Conservation (phyloP, 2,113 vertebrate genomes). For the Rhynchopsitta pachyrhyncha region DNA sequence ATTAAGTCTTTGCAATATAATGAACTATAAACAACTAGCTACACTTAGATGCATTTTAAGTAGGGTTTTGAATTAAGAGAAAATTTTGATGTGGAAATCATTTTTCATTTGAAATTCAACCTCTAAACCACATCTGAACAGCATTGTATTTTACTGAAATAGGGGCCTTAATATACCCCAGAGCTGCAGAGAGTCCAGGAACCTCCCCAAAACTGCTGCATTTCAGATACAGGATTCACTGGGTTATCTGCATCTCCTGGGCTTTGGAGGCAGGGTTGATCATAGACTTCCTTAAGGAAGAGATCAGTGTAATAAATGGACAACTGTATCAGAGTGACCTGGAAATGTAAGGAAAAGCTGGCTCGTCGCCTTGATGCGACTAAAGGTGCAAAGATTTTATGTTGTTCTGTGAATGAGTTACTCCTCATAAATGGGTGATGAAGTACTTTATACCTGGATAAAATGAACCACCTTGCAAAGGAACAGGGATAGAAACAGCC, state of each 20-base stretch:
- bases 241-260: neutral
- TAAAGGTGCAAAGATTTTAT: neutral
- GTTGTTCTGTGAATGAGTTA: neutral
- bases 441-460: neutral
- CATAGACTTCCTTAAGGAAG: neutral
- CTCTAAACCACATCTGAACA: neutral
- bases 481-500: neutral
- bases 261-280: neutral
- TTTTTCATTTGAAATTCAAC: constrained; percentile 25
- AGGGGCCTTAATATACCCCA: neutral
- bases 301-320: neutral
- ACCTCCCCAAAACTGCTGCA: neutral
- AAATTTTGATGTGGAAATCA: constrained; percentile 52
- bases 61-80: neutral
- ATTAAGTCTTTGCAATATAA: neutral
- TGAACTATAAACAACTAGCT: neutral
- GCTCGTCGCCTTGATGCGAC: neutral
- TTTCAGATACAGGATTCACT: neutral
- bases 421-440: neutral
- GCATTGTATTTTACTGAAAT: neutral
- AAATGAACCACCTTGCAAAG: fast-evolving
- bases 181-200: neutral
- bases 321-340: neutral
- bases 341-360: neutral
- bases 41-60: constrained; percentile 21